phyloP scores from a whole-genome alignment of 2,888 invertebrate genomes.

The Scelioninae gen. 1 region DNA sequence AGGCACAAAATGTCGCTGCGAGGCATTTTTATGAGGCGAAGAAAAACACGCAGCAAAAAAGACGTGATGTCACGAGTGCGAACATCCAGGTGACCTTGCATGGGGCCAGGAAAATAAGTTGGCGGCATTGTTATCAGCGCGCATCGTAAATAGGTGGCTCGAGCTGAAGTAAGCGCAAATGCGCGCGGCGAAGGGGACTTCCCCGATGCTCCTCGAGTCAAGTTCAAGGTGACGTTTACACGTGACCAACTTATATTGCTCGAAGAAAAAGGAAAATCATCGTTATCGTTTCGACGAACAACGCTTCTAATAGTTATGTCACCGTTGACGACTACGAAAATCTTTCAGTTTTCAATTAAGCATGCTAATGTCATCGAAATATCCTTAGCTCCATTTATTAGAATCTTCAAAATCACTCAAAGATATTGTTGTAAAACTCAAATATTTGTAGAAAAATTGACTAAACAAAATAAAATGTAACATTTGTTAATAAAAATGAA shows the following conservation, averaged over 20 bases:
- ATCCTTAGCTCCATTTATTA: no score
- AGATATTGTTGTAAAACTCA: no score
- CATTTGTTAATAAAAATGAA: no score
- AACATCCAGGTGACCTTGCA: slow-evolving; percentile 61
- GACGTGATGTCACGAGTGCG: slow-evolving; percentile 43
- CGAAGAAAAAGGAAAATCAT: slow-evolving; percentile 65
- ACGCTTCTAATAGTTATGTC: slow-evolving; percentile 48
- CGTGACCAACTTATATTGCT: slow-evolving; percentile 65
- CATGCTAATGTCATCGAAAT: slow-evolving; percentile 12
- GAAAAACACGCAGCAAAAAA: slow-evolving; percentile 28
- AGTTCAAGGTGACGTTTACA: slow-evolving; percentile 66
- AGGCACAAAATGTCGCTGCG: background rate
- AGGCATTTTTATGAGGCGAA: slow-evolving; percentile 1
- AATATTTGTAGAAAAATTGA: no score
- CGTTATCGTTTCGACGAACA: slow-evolving; percentile 59
- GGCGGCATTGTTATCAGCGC: slow-evolving; percentile 67
- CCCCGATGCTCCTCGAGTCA: slow-evolving; percentile 67
- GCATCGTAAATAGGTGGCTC: slow-evolving; percentile 66
- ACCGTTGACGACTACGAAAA: slow-evolving; percentile 33
- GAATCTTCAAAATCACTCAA: no score
- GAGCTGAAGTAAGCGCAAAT: slow-evolving; percentile 62
- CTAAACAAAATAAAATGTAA: no score
- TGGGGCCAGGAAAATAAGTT: slow-evolving; percentile 64
- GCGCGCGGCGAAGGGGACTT: slow-evolving; percentile 64
- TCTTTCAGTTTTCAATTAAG: slow-evolving; percentile 42